phyloP scores from a whole-genome alignment of 2,888 invertebrate species.

The Drosophila mulleri region DNA sequence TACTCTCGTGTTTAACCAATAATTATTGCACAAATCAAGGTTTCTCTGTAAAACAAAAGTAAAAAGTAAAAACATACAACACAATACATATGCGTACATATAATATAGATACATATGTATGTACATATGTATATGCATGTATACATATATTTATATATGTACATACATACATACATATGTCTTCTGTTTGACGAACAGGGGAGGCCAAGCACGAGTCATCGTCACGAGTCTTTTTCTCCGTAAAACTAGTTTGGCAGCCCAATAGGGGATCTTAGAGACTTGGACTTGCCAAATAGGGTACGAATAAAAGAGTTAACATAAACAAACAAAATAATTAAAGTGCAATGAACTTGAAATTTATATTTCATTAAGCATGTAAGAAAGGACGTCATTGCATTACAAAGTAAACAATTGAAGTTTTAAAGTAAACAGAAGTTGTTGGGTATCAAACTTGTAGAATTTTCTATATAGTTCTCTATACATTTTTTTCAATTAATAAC shows the following conservation, averaged over 20 bases:
- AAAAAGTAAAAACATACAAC: constrained; percentile 12
- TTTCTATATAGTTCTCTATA: background rate
- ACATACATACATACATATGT: background rate
- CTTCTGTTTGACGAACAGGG: constrained; percentile 21
- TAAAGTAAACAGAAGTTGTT: too few relatives aligned
- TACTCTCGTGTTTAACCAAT: constrained; percentile 14
- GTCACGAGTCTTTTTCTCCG: constrained; percentile 27
- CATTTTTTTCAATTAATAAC: background rate
- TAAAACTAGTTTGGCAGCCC: constrained; percentile 33
- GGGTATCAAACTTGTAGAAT: background rate
- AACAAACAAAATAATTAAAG: constrained; percentile 14
- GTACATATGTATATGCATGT: background rate
- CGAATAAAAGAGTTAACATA: background rate
- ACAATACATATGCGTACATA: background rate
- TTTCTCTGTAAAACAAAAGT: constrained; percentile 24
- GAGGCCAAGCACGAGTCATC: constrained; percentile 46
- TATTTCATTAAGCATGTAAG: background rate
- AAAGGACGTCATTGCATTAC: background rate
- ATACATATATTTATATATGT: background rate
- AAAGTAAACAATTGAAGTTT: background rate
- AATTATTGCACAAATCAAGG: constrained; percentile 43
- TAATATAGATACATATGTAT: background rate
- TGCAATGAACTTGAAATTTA: constrained; percentile 41
- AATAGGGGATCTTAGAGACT: background rate
- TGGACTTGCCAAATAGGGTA: constrained; percentile 24